Evolutionary conservation across 2,797 vertebrate species (phyloP).

Genomic region (Anguilla obscura): DNA sequence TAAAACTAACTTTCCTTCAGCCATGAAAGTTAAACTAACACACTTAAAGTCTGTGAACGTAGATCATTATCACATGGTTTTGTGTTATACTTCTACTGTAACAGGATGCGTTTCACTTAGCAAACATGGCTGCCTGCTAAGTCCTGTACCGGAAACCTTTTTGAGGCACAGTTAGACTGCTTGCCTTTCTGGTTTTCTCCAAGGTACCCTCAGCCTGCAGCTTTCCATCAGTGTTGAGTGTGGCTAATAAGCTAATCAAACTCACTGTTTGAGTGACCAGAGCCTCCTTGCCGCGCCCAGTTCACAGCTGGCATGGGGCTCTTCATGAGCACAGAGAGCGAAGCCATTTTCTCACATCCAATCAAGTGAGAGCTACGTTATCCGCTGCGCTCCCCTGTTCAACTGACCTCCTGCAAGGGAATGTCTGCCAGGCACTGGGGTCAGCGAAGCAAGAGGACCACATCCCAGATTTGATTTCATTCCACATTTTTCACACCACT

Average conservation of each 20-base stretch:
- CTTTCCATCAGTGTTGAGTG: conserved; percentile 42
- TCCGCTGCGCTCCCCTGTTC: conserved; percentile 40
- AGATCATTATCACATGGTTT: not conserved
- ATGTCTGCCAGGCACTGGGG: conserved; percentile 16
- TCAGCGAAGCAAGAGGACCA: conserved; percentile 31
- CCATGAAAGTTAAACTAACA: not conserved
- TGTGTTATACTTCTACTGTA: no score
- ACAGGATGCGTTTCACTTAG: not conserved
- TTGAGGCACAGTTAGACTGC: conserved; percentile 5
- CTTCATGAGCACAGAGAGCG: not conserved
- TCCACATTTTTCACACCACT: conserved; percentile 45
- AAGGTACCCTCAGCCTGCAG: conserved; percentile 38
- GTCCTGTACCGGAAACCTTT: not conserved
- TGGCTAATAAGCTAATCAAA: conserved; percentile 57
- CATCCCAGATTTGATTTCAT: conserved; percentile 35
- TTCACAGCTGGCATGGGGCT: conserved; percentile 41
- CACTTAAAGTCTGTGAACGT: not conserved
- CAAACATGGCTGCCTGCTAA: not conserved
- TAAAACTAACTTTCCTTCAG: not conserved
- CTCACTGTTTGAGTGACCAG: conserved; percentile 50
- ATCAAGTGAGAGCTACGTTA: conserved; percentile 47
- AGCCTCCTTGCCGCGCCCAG: conserved; percentile 32
- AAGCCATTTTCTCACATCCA: conserved; percentile 49
- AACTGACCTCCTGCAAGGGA: conserved; percentile 40
- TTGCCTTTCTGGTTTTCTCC: not conserved